Conservation (phyloP, 2,113 vertebrate genomes). For the Brachionichthys hirsutus region DNA sequence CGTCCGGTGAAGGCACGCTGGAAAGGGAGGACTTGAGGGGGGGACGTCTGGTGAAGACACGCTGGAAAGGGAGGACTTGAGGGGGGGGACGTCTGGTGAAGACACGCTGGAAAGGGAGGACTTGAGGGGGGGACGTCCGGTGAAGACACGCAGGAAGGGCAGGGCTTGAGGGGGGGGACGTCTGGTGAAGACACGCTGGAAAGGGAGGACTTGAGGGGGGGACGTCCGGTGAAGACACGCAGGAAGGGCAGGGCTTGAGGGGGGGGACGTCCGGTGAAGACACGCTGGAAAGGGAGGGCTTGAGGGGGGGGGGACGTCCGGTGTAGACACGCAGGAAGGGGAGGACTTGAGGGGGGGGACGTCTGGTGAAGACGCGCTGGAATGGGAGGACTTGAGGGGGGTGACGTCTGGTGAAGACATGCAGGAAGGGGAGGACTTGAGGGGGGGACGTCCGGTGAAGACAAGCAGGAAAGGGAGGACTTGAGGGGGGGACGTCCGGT, state of each 20-base stretch:
- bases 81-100: conserved; percentile 18
- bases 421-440: no score
- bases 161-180: no score
- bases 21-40: no score
- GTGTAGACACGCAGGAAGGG: conserved; percentile 8
- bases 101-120: not conserved
- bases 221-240: conserved; percentile 11
- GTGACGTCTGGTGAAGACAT: conserved; percentile 9
- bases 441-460: conserved; percentile 21
- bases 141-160: conserved; percentile 9
- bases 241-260: conserved; percentile 12
- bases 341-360: no score
- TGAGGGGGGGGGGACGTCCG: conserved; percentile 11
- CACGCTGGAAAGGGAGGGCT: not conserved
- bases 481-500: conserved; percentile 12
- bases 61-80: no score
- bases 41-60: conserved; percentile 11
- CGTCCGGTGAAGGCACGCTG: conserved; percentile 13
- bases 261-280: conserved; percentile 16
- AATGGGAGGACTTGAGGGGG: no score
- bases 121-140: conserved; percentile 11
- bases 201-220: no score
- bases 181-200: conserved; percentile 15
- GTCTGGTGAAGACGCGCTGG: conserved; percentile 15
- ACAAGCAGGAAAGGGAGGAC: not conserved